phyloP scores from a whole-genome alignment of 2,113 vertebrate genomes.

The Bothrops jararaca region DNA sequence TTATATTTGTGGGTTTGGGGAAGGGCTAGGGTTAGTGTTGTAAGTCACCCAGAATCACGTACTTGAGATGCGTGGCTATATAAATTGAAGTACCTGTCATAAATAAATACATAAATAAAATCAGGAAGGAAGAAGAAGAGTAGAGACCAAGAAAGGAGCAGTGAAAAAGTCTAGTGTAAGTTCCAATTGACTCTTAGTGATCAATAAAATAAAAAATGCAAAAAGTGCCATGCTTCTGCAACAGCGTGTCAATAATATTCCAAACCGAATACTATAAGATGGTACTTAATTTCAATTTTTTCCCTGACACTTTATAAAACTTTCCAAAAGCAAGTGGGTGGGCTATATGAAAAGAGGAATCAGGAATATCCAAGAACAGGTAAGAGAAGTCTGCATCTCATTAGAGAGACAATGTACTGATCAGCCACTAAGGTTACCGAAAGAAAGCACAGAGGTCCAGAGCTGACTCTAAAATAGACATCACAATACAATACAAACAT shows the following conservation, averaged over 20 bases:
- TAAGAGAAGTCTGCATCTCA: background rate
- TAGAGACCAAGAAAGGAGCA: background rate
- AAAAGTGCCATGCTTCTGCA: background rate
- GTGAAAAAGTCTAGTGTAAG: background rate
- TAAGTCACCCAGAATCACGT: background rate
- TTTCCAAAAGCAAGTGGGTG: background rate
- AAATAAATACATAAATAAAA: background rate
- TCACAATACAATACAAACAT: background rate
- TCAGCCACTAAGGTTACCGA: background rate
- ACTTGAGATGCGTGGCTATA: background rate
- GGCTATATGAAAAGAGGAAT: background rate
- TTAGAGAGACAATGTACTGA: background rate
- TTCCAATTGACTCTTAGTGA: background rate
- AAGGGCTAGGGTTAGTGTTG: background rate
- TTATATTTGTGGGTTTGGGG: background rate
- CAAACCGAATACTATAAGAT: background rate
- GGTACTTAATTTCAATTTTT: background rate
- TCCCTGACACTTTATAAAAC: background rate
- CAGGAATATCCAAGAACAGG: background rate
- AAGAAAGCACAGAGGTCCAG: background rate
- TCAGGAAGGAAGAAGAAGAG: background rate
- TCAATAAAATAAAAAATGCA: background rate
- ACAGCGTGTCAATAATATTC: background rate
- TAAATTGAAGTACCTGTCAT: background rate
- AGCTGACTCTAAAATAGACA: background rate